Base-by-base conservation (phyloP, 1,140 invertebrate genomes). In the Drosophila funebris region DNA sequence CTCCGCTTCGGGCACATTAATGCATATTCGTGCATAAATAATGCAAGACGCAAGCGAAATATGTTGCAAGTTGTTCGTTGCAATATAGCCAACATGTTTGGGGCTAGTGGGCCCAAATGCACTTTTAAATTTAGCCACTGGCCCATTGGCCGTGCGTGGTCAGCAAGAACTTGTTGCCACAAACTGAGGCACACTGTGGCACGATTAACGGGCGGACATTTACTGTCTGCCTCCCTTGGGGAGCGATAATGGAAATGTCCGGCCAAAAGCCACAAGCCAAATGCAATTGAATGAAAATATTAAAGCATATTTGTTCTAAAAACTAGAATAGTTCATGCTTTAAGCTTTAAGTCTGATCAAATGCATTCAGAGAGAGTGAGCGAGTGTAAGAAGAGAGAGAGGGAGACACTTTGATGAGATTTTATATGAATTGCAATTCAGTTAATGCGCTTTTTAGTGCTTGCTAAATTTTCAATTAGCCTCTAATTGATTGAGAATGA, bases 1-100 rank as follows among this genome's bases (percentile, higher is more conserved):
- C 18, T 22, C 24, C 36, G 57, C 62, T 27, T 43, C 62, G n/a
- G 54, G 73, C 39, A 44, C 43, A 76, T 80, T 80, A 80, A 81
- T 85, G 82, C 44, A 60, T 66, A 69, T 73, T 80, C 63, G 60
- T 50, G 73, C 61, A 77, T 81, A 73, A 79, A 73, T 71, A 80
- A 78, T 74, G 60, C 20, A 16, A 57, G 41, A 58, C 66, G 27
- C 52, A 31, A 36, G 53, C 27, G 5, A 24, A 18, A 11, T 33
- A 33, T 9, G 39, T 48, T 22, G 37, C n/a, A 22, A 22, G 22
- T n/a, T n/a, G n/a, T n/a, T n/a, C n/a, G n/a, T n/a, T n/a, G n/a
- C n/a, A n/a, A n/a, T n/a, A n/a, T n/a, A n/a, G 29, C 29, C 14
- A 6, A 3, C 13, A 9, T 18, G n/a, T 4, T 56, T n/a, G 54